Base-by-base conservation (phyloP, 1,140 invertebrate genomes). In the Pararge aegeria region DNA sequence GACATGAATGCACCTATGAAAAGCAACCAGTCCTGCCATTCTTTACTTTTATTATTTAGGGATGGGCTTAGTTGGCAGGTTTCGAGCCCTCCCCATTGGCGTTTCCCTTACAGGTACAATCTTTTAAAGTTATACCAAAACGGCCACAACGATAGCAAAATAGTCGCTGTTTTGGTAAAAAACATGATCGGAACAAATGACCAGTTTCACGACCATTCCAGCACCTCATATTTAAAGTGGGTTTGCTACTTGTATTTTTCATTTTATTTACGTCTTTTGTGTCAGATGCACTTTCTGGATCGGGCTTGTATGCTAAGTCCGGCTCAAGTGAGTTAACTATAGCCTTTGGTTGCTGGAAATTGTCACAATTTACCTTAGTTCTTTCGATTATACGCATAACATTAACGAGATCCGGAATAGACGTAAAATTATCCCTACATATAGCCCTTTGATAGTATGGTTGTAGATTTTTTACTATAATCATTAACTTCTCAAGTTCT, bases 381-480 rank as follows among this genome's bases (percentile, higher is more conserved):
- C 56, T 42, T 60, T 71, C 68, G 1, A 71, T 19, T 16, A 67
- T 48, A 24, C 61, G 59, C 2, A 67, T 30, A n/a, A 71, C 52
- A 15, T 53, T 61, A 1, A 49, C 55, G 20, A 72, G 7, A 20
- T 72, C 61, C 1, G 54, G 18, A 27, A 72, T 54, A 0, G 69
- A 59, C 5, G 44, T 44, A 48, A 68, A 67, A 2, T n/a, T 48
- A 51, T 73, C 67, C 18, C 70, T 50, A 37, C 67, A 73, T 19
- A 69, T 42, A 12, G 61, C 70, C 49, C 13, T 64, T 77, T 49
- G 50, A 79, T 81, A 40, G 57, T n/a, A n/a, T n/a, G n/a, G n/a
- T n/a, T n/a, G n/a, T n/a, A n/a, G n/a, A n/a, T n/a, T n/a, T n/a
- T n/a, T 68, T 12, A 75, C 44, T 0, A 79, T 54, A 16, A 80